These are phyloP conservation scores for Myotis vivesi DNA, from an alignment of 2,797 vertebrate genomes.

Conservation along the genomic window DNA sequence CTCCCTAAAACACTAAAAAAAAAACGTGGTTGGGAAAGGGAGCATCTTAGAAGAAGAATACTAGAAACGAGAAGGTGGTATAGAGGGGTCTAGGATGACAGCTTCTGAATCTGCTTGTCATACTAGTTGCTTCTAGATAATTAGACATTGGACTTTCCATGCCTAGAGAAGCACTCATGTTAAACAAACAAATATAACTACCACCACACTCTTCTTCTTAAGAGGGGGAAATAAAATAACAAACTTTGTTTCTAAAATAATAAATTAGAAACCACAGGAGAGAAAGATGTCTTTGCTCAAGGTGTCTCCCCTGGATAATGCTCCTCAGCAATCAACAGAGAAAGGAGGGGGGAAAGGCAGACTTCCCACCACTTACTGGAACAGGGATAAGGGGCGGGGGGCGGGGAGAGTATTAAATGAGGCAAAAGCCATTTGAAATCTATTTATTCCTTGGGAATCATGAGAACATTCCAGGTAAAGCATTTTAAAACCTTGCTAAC, in stretches of 20 bases:
- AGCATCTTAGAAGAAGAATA: not conserved
- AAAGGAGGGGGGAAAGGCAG: conserved; percentile 1
- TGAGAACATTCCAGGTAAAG: conserved; percentile 33
- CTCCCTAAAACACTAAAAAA: not conserved
- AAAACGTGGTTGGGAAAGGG: not conserved
- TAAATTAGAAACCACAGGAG: conserved; percentile 50
- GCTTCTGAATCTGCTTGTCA: not conserved
- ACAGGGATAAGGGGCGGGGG: not conserved
- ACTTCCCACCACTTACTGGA: not conserved
- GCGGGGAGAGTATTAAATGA: not conserved
- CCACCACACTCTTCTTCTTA: not conserved
- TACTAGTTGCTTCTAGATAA: not conserved
- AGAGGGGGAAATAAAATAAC: conserved; percentile 39
- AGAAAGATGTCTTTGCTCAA: conserved; percentile 40
- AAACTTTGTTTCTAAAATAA: not conserved
- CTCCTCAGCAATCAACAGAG: conserved; percentile 51
- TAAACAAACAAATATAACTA: conserved; percentile 43
- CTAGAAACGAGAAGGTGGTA: not conserved
- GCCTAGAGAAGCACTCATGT: conserved; percentile 47
- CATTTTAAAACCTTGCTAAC: conserved; percentile 75
- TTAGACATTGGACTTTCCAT: not conserved
- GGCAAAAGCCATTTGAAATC: conserved; percentile 33
- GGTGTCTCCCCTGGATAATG: not conserved
- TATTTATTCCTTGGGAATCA: conserved; percentile 1
- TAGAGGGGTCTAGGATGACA: not conserved